Percentiles rank a stretch among this genome's conserved stretches.
These are phyloP conservation scores for Umimayanthus kanabou DNA, from an alignment of 92 coral and sea anemone species.

Conservation along the genomic window DNA sequence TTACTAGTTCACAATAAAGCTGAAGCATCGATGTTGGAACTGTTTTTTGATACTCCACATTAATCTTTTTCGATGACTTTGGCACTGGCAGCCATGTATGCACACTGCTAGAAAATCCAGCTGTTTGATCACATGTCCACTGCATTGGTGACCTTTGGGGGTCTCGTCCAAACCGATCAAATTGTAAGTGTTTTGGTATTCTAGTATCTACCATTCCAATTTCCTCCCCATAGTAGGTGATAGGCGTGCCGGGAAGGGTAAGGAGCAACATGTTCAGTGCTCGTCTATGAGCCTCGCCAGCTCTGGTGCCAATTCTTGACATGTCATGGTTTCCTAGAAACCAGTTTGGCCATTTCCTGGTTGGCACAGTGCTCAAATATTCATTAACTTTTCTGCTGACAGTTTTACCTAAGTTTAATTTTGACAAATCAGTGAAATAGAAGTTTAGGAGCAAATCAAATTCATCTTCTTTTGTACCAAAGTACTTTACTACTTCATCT, in stretches of 20 bases:
- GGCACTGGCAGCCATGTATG: slow-evolving; percentile 69
- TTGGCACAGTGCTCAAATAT: slow-evolving; percentile 67
- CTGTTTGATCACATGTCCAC: slow-evolving; percentile 56
- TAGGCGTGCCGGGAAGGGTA: slow-evolving; percentile 87
- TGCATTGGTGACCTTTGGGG: slow-evolving; percentile 83
- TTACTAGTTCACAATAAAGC: slow-evolving; percentile 61
- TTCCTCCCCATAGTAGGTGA: slow-evolving; percentile 96
- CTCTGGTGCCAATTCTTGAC: slow-evolving; percentile 74
- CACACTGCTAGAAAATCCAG: slow-evolving; percentile 59
- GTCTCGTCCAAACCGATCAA: slow-evolving; percentile 58
- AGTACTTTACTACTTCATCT: slow-evolving; percentile 61
- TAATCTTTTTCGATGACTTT: slow-evolving; percentile 41
- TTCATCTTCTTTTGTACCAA: slow-evolving; percentile 67
- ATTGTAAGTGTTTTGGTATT: slow-evolving; percentile 36
- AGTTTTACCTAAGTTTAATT: slow-evolving; percentile 58
- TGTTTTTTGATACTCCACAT: slow-evolving; percentile 61
- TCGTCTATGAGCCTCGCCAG: slow-evolving; percentile 55
- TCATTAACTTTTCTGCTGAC: slow-evolving; percentile 57
- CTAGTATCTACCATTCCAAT: slow-evolving; percentile 80
- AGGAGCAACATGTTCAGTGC: slow-evolving; percentile 80
- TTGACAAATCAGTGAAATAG: slow-evolving; percentile 52
- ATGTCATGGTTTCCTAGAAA: slow-evolving; percentile 81
- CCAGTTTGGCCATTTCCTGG: slow-evolving; percentile 93
- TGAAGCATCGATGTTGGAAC: slow-evolving; percentile 59
- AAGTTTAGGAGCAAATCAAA: slow-evolving; percentile 89